phyloP scores from a whole-genome alignment of 2,113 vertebrate genomes.

The Hippocampus mohnikei region DNA sequence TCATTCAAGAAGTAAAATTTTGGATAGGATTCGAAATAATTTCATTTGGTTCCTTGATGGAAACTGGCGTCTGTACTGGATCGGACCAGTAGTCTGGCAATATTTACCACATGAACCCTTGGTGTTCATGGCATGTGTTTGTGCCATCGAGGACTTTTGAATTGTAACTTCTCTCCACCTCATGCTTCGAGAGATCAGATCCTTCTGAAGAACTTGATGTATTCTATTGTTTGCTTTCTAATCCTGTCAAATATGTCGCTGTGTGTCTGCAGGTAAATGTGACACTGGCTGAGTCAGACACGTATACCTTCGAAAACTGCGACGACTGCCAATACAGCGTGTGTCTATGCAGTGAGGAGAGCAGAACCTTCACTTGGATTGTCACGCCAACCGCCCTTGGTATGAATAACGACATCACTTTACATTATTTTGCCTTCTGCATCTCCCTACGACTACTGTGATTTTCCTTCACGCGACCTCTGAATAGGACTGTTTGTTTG shows the following conservation, averaged over 20 bases:
- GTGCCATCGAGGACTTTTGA: no score
- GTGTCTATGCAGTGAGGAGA: conserved; percentile 68
- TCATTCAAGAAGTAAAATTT: neutral
- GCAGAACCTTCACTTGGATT: conserved; percentile 70
- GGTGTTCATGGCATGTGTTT: no score
- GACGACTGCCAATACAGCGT: conserved; percentile 62
- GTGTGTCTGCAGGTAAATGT: conserved; percentile 64
- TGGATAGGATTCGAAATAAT: neutral
- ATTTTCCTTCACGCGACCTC: neutral
- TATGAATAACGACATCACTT: conserved; percentile 31
- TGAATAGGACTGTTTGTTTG: conserved; percentile 25
- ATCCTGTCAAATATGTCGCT: neutral
- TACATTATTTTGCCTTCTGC: neutral
- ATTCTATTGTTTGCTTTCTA: neutral
- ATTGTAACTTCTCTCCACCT: no score
- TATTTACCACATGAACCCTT: no score
- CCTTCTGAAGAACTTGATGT: neutral
- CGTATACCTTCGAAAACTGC: conserved; percentile 62
- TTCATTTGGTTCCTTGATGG: neutral
- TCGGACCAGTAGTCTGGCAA: no score
- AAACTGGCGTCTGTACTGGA: no score
- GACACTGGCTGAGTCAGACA: conserved; percentile 56
- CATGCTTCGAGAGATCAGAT: neutral
- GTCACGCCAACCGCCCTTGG: conserved; percentile 70
- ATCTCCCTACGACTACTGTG: conserved; percentile 9